Conservation (phyloP, 2,888 invertebrate species). For the Spodoptera littoralis region DNA sequence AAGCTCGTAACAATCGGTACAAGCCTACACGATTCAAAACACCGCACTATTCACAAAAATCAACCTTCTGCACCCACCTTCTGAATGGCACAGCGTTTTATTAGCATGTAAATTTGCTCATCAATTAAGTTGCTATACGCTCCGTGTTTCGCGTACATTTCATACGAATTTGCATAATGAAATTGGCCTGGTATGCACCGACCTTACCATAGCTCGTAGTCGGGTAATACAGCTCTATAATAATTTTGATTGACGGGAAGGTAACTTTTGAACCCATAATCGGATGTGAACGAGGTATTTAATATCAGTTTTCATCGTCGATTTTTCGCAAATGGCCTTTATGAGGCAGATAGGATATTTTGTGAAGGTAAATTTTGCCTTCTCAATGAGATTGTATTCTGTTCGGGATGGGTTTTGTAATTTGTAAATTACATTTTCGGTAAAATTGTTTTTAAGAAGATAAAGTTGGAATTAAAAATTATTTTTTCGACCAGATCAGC, state of each 20-base stretch:
- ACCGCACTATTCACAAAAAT: not conserved
- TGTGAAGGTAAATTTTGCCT: no score
- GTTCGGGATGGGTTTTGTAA: no score
- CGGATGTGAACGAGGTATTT: constrained; percentile 14
- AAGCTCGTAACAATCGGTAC: no score
- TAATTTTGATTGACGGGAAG: constrained; percentile 42
- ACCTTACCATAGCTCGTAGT: constrained; percentile 37
- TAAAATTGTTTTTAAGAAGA: no score
- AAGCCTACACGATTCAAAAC: no score
- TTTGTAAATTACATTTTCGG: no score
- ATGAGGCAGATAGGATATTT: not conserved
- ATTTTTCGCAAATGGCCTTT: constrained; percentile 13
- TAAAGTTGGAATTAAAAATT: no score
- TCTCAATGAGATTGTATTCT: no score
- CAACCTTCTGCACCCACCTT: constrained; percentile 19
- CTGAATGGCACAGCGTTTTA: constrained; percentile 64
- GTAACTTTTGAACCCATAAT: constrained; percentile 19
- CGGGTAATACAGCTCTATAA: constrained; percentile 29
- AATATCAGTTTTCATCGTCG: constrained; percentile 19
- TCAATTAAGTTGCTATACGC: constrained; percentile 73
- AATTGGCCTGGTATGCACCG: constrained; percentile 66
- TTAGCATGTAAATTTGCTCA: constrained; percentile 82
- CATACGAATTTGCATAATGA: constrained; percentile 76
- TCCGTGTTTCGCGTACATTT: constrained; percentile 62
- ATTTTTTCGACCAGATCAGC: no score